Evolutionary conservation across 2,113 vertebrate species (phyloP), one percentile per base, ranked within the genome.

Genomic region (Sardina pilchardus): DNA sequence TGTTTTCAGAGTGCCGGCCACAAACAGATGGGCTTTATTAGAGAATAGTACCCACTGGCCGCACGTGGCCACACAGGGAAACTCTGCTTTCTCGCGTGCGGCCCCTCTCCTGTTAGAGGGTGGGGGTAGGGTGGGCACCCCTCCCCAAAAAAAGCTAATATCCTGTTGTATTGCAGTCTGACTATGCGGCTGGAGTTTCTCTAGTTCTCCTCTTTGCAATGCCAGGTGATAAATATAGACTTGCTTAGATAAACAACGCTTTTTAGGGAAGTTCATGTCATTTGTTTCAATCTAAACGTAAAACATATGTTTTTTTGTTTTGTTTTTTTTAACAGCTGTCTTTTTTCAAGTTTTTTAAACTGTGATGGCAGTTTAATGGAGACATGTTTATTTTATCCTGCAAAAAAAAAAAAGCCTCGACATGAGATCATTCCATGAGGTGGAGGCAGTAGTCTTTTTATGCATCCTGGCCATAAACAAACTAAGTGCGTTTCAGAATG

Each of bases 11-110:
- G 86, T 88, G 85, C 82, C 83, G 44, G 67, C 56, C 6, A 34
- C 63, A 48, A 85, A 84, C 86, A 88, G 85, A 84, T 82, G 80
- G 45, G 16, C 81, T 88, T 82, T 85, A 84, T 86, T 82, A 83
- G 63, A 71, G 26, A 71, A 71, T 7, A 12, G 26, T 26, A 71
- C 63, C 30, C n/a, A 30, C n/a, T 10, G n/a, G 24, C 63, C 63
- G 10, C 63, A 26, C 63, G 9, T 71, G 63, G 63, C 63, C 7
- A 8, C 63, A 71, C 26, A 8, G 7, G 30, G n/a, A 71, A 34
- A 8, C 63, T 30, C 63, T 14, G 30, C 63, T 30, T 71, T 71
- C 63, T 71, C 26, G 63, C 63, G 8, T 71, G 63, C 16, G 19
- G 50, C 16, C 50, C 50, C 16, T 17, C 48, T 50, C 63, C 63